phyloP scores from a whole-genome alignment of 2,888 invertebrate species.

The Pseudococcus longispinus region DNA sequence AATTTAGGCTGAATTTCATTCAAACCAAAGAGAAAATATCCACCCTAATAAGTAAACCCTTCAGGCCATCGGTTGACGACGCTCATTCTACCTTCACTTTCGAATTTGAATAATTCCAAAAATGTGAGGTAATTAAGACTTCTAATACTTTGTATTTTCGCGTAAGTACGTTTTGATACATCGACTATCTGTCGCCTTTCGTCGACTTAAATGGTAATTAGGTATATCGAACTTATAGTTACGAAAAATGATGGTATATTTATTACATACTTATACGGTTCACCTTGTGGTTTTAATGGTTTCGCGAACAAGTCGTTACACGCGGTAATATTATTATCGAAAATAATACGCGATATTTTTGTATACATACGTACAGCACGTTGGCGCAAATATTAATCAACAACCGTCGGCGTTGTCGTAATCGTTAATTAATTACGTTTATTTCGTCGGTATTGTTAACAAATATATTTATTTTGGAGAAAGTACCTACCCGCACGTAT shows the following conservation, averaged over 20 bases:
- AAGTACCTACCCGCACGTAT: not conserved
- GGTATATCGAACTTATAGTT: not conserved
- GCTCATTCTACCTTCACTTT: no score
- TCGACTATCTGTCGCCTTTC: not conserved
- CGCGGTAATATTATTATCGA: not conserved
- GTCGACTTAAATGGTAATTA: not conserved
- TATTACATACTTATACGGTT: not conserved
- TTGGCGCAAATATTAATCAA: not conserved
- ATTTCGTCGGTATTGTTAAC: not conserved
- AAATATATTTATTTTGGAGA: not conserved
- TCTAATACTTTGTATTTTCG: no score
- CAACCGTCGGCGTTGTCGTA: not conserved
- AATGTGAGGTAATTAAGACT: no score
- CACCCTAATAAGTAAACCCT: no score
- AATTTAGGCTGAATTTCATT: no score
- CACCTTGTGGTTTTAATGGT: conserved; percentile 18
- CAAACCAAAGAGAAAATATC: no score
- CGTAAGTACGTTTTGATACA: not conserved
- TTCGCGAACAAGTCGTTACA: not conserved
- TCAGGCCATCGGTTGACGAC: no score
- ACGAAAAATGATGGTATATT: not conserved
- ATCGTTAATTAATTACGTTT: not conserved
- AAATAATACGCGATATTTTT: not conserved
- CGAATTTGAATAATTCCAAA: no score
- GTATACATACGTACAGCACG: no score